Conservation (phyloP, 2,797 vertebrate genomes). For the Chiroxiphia lanceolata region DNA sequence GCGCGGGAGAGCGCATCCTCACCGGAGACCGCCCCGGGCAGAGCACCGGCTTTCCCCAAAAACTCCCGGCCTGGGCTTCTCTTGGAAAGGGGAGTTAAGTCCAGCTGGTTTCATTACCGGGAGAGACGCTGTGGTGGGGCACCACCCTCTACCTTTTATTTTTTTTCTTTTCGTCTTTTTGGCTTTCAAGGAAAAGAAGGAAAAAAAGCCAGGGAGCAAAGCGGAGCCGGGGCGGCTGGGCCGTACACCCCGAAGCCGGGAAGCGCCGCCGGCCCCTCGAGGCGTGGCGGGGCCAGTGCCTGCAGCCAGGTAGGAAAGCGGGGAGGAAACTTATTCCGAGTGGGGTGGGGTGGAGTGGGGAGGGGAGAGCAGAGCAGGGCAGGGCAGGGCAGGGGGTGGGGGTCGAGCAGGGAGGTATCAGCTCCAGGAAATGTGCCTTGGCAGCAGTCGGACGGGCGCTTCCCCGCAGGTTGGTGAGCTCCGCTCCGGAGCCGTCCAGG, state of each 20-base stretch:
- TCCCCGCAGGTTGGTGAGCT: conserved; percentile 26
- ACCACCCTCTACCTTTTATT: neutral
- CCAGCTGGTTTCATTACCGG: neutral
- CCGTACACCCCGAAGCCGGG: neutral
- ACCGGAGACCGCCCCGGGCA: neutral
- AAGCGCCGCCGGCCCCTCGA: conserved; percentile 4
- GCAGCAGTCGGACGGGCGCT: conserved; percentile 55
- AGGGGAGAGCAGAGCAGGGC: neutral
- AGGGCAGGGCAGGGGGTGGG: conserved; percentile 28
- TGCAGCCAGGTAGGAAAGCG: neutral
- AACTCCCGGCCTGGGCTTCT: neutral
- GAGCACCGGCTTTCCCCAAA: neutral
- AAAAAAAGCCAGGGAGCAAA: neutral
- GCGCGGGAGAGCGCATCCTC: neutral
- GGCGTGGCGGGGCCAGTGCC: conserved; percentile 18
- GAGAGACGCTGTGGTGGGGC: neutral
- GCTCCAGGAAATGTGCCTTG: conserved; percentile 54
- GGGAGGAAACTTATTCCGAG: conserved; percentile 55
- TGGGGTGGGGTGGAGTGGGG: conserved; percentile 37
- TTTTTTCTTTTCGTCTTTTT: neutral
- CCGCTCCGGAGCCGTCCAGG: neutral
- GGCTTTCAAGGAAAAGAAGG: neutral
- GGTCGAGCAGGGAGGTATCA: conserved; percentile 58
- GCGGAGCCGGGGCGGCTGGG: neutral
- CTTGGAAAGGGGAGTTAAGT: neutral